Conservation (phyloP, 1,140 invertebrate species). For the Nixonia krombeini region DNA sequence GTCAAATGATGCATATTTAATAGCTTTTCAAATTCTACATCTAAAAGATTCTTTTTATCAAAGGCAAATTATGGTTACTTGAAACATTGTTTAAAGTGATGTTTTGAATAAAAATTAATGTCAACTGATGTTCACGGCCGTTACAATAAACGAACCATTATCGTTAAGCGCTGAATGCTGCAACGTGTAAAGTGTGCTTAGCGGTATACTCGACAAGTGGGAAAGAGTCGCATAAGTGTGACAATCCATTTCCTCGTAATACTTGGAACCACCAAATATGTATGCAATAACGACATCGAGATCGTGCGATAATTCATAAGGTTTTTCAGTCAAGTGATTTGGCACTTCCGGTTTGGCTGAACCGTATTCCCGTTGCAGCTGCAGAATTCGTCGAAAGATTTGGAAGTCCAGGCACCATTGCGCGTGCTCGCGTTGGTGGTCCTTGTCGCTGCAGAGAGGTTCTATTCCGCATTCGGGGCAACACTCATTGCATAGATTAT, state of each 20-base stretch:
- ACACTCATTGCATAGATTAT: conserved; percentile 71
- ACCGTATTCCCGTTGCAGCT: conserved; percentile 67
- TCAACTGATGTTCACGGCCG: too few relatives aligned
- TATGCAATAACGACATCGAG: conserved; percentile 70
- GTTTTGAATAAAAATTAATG: too few relatives aligned
- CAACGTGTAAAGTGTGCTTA: conserved; percentile 75
- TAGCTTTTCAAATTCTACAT: too few relatives aligned
- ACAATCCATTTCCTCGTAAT: conserved; percentile 72
- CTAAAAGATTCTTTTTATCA: too few relatives aligned
- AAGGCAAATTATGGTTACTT: too few relatives aligned
- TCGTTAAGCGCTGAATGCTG: conserved; percentile 65
- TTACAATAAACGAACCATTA: conserved; percentile 23
- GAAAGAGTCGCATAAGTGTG: conserved; percentile 77
- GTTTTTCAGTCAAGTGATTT: conserved; percentile 58
- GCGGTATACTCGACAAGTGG: conserved; percentile 76
- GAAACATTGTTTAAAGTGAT: too few relatives aligned
- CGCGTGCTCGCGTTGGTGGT: conserved; percentile 53
- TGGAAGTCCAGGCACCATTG: conserved; percentile 63
- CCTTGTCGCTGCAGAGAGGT: conserved; percentile 44
- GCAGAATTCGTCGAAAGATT: conserved; percentile 57
- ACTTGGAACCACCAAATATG: conserved; percentile 70
- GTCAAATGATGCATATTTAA: too few relatives aligned
- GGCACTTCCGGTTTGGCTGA: conserved; percentile 74
- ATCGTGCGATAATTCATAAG: conserved; percentile 65
- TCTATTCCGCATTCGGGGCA: conserved; percentile 75